These are phyloP conservation scores for Limenitis camilla DNA, from an alignment of 2,888 invertebrate genomes.

Conservation along the genomic window DNA sequence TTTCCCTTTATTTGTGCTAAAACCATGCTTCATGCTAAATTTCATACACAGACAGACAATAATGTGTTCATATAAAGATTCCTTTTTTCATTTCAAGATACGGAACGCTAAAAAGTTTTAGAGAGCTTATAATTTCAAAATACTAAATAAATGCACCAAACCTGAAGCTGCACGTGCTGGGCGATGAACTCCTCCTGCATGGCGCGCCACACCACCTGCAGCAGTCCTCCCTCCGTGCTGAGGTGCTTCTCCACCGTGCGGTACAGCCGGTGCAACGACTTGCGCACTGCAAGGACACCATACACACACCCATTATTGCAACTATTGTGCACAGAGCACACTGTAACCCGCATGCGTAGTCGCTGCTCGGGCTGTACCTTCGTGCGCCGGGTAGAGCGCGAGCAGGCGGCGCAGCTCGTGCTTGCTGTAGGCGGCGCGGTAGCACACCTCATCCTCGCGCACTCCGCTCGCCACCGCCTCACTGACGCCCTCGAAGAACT, in stretches of 20 bases:
- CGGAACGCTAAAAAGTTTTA: too few relatives aligned
- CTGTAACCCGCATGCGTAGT: neutral
- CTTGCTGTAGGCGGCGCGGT: constrained; percentile 97
- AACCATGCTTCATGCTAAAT: too few relatives aligned
- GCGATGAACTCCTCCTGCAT: constrained; percentile 99
- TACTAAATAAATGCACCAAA: constrained; percentile 9
- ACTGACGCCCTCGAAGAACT: constrained; percentile 97
- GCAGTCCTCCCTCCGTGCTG: constrained; percentile 93
- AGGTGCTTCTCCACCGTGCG: constrained; percentile 98
- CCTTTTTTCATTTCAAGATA: too few relatives aligned
- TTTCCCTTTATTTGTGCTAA: too few relatives aligned
- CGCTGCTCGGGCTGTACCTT: constrained; percentile 27
- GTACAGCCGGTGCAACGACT: constrained; percentile 92
- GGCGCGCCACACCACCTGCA: constrained; percentile 98
- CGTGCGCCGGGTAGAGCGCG: constrained; percentile 86
- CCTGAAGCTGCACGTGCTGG: constrained; percentile 91
- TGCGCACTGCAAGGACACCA: constrained; percentile 84
- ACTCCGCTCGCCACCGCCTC: constrained; percentile 94
- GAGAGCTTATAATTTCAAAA: neutral
- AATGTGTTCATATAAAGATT: too few relatives aligned
- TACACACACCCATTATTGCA: neutral
- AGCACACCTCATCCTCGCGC: constrained; percentile 97
- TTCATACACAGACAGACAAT: too few relatives aligned
- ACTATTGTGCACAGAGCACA: too few relatives aligned
- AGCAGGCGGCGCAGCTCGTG: constrained; percentile 96